Evolutionary conservation across 1,140 invertebrate genomes (phyloP).

Genomic region (Heliothis virescens): DNA sequence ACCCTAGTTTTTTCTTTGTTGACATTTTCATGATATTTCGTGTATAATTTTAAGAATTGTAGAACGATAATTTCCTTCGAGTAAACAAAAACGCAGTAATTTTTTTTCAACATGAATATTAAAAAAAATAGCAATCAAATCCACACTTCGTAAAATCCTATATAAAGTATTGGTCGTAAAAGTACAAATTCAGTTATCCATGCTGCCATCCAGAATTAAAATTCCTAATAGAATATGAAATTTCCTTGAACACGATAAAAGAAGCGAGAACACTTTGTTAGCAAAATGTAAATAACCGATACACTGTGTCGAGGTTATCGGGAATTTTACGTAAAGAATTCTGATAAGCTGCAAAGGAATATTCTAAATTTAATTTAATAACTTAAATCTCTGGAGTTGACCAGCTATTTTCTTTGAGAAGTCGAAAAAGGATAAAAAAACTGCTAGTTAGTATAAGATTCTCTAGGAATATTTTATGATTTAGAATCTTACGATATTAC

Average conservation of each 20-base stretch:
- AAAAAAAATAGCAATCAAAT: background rate
- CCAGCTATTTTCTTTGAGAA: background rate
- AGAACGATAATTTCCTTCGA: no score
- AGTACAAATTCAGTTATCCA: constrained; percentile 41
- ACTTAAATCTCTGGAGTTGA: constrained; percentile 19
- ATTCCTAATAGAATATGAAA: constrained; percentile 43
- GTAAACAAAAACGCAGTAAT: no score
- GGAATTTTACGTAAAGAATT: constrained; percentile 41
- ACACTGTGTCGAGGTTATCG: constrained; percentile 45
- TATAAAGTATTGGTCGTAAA: constrained; percentile 22
- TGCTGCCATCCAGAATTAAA: constrained; percentile 40
- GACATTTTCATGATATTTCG: no score
- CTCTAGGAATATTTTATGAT: no score
- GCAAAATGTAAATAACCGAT: constrained; percentile 46
- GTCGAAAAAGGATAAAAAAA: background rate
- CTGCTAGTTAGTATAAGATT: background rate
- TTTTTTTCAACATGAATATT: no score
- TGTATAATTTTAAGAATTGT: no score
- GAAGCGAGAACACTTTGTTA: constrained; percentile 42
- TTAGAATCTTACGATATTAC: no score
- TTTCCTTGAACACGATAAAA: constrained; percentile 39
- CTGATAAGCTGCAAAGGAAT: constrained; percentile 28
- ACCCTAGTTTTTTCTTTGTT: no score
- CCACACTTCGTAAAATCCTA: background rate
- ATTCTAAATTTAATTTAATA: constrained; percentile 36